These are phyloP conservation scores for Mycalesis mineus DNA, from an alignment of 2,888 invertebrate species.

Conservation along the genomic window DNA sequence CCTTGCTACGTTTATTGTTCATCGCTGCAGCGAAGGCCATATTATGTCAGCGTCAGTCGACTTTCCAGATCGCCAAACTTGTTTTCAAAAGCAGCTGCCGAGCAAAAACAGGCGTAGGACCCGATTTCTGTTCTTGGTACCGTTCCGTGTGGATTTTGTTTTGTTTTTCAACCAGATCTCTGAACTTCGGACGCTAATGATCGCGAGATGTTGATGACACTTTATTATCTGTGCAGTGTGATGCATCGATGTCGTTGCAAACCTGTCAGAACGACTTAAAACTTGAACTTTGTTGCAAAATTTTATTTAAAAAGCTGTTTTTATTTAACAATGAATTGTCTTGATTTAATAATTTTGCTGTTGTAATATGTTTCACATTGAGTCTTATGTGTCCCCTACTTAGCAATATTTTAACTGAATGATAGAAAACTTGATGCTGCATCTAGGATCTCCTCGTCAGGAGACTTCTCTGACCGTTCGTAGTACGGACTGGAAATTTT, in stretches of 20 bases:
- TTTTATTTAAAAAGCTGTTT: too few species aligned
- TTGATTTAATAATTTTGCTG: too few species aligned
- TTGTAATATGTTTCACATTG: too few species aligned
- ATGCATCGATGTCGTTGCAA: not conserved
- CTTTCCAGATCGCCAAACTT: slow-evolving; percentile 43
- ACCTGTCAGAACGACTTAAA: too few species aligned
- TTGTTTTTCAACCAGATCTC: slow-evolving; percentile 14
- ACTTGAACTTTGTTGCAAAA: too few species aligned
- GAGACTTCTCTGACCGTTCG: too few species aligned
- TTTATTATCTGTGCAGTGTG: not conserved
- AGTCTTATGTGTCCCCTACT: too few species aligned
- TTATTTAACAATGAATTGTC: too few species aligned
- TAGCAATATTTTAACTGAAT: too few species aligned
- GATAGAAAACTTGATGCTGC: too few species aligned
- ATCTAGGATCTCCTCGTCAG: too few species aligned
- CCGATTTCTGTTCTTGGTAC: slow-evolving; percentile 28
- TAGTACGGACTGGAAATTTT: too few species aligned
- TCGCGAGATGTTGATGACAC: slow-evolving; percentile 1
- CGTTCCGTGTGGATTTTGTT: slow-evolving; percentile 23
- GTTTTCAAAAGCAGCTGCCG: slow-evolving; percentile 41
- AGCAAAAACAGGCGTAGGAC: slow-evolving; percentile 33
- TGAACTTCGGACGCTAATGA: slow-evolving; percentile 18
- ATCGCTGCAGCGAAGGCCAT: slow-evolving; percentile 43
- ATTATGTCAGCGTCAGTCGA: slow-evolving; percentile 50
- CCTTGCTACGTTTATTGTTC: slow-evolving; percentile 36